phyloP scores from a whole-genome alignment of 2,113 vertebrate species.

The Bubo blakistoni region DNA sequence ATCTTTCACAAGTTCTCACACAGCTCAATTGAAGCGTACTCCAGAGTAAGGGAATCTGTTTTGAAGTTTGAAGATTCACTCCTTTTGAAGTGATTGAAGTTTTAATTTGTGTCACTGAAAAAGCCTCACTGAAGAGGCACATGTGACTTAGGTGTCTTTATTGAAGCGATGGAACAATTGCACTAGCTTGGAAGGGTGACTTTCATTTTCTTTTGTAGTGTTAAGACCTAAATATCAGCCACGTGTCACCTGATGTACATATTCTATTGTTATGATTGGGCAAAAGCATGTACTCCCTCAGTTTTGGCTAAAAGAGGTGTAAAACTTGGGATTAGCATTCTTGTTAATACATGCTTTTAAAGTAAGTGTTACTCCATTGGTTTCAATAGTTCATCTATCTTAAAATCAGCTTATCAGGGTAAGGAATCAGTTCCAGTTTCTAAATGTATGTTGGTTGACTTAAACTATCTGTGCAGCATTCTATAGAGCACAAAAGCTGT shows the following conservation, averaged over 20 bases:
- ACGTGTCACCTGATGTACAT: background rate
- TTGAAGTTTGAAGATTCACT: background rate
- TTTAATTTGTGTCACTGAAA: background rate
- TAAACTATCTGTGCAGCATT: background rate
- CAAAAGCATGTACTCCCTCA: background rate
- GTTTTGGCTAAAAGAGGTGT: background rate
- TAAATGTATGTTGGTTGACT: background rate
- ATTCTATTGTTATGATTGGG: background rate
- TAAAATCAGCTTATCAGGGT: background rate
- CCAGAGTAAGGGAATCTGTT: background rate
- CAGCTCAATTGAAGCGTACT: background rate
- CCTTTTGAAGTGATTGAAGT: background rate
- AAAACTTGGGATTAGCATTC: background rate
- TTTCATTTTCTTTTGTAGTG: background rate
- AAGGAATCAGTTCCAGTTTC: background rate
- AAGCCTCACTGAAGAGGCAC: background rate
- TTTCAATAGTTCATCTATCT: background rate
- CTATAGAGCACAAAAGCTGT: background rate
- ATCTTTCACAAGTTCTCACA: background rate
- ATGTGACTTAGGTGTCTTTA: background rate
- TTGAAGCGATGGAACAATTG: background rate
- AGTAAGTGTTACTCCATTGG: background rate
- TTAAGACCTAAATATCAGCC: background rate
- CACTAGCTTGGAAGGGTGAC: background rate
- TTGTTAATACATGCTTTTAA: background rate